Evolutionary conservation across 2,113 vertebrate species (phyloP).

Genomic region (Tyrannus savana): DNA sequence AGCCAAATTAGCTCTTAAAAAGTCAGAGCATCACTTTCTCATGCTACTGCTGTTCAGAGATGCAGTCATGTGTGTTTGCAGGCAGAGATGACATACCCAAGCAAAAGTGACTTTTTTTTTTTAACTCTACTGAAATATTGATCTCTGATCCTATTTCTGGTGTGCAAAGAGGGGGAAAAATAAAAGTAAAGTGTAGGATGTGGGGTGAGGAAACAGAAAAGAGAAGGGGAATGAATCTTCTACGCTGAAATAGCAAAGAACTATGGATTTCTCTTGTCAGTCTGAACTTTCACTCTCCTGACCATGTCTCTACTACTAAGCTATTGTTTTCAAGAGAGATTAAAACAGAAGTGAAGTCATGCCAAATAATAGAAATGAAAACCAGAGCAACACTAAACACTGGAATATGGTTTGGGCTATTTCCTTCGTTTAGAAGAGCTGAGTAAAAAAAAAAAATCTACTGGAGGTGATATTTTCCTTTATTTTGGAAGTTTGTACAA

Average conservation of each 20-base stretch:
- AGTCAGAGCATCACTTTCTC: not conserved
- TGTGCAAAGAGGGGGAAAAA: not conserved
- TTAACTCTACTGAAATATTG: not conserved
- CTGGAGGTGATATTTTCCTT: not conserved
- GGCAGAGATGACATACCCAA: not conserved
- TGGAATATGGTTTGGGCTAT: not conserved
- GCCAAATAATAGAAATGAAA: not conserved
- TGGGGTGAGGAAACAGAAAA: not conserved
- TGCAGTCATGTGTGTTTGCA: not conserved
- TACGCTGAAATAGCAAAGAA: not conserved
- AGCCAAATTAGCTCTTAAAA: not conserved
- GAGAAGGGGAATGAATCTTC: not conserved
- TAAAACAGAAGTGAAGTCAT: not conserved
- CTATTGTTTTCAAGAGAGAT: not conserved
- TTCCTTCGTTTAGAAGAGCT: not conserved
- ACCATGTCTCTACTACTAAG: not conserved
- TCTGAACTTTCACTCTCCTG: not conserved
- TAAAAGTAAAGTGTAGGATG: not conserved
- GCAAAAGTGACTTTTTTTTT: not conserved
- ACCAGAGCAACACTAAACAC: not conserved
- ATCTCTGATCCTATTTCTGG: not conserved
- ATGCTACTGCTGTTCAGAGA: not conserved
- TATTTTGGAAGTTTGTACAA: not conserved
- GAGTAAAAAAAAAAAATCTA: not conserved
- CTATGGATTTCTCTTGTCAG: not conserved